Evolutionary conservation across 2,797 vertebrate genomes (phyloP).

Genomic region (Scyliorhinus canicula): DNA sequence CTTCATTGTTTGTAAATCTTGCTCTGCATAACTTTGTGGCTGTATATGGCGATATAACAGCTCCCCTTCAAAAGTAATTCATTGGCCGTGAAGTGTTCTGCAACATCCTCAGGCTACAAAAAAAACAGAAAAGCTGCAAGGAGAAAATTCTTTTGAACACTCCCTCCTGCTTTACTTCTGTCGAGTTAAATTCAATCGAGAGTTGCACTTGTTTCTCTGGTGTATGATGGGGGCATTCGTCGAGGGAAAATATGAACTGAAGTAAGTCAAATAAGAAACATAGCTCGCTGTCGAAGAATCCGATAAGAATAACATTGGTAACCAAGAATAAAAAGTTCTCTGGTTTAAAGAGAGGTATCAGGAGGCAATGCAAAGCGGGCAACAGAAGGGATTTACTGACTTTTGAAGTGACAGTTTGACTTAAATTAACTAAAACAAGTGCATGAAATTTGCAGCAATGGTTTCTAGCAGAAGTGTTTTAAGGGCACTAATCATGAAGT

Average conservation of each 20-base stretch:
- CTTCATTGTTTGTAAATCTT: background rate
- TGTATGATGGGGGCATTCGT: background rate
- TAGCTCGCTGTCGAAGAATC: background rate
- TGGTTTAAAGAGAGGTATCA: background rate
- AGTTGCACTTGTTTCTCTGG: background rate
- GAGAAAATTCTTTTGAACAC: background rate
- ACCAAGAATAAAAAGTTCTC: background rate
- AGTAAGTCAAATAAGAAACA: background rate
- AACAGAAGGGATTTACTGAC: background rate
- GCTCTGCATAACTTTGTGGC: background rate
- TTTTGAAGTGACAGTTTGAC: slow-evolving; percentile 8
- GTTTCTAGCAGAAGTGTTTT: background rate
- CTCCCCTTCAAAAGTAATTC: background rate
- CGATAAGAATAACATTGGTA: background rate
- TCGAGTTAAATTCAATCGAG: background rate
- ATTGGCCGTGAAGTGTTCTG: background rate
- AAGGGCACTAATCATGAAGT: background rate
- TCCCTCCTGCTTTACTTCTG: background rate
- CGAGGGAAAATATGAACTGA: background rate
- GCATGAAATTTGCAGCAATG: background rate
- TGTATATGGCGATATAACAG: background rate
- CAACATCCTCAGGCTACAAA: background rate
- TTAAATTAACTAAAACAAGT: background rate
- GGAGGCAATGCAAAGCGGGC: background rate
- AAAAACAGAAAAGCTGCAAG: background rate